Base-by-base conservation (phyloP, 2,797 vertebrate species). In the Agapornis canus region DNA sequence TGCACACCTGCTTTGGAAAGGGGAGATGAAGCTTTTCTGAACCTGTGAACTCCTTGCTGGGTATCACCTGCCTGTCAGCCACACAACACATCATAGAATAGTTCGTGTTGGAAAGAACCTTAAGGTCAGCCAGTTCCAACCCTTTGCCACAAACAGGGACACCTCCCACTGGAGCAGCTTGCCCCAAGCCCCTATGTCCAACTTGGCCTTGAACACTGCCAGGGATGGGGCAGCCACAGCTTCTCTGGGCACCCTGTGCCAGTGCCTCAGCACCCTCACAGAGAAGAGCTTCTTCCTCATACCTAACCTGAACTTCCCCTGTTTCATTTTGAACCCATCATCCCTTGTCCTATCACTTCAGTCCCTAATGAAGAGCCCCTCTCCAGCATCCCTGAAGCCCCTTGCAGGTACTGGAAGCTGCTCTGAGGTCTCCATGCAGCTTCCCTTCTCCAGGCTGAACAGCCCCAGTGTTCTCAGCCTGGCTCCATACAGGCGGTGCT, bases 21-120 rank as follows among this genome's bases (percentile, higher is more conserved):
- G 17, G 23, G 31, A 64, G n/a, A 6, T 70, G 54, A 45, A 82
- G 60, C 1, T 75, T 75, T 64, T 81, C 6, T 75, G 39, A 72
- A 37, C 25, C 10, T 73, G 51, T 88, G 40, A 48, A 17, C 48
- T 84, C 18, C 5, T 42, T 54, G 10, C 43, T 91, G 61, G 26
- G 10, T 35, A 37, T 80, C 13, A 2, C 43, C 39, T 60, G 69
- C n/a, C 70, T 72, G 59, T 61, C 39, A 82, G 60, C 43, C 45
- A 11, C 2, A 0, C 2, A 2, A 5, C 7, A n/a, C 10, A 13
- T 61, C n/a, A 56, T 56, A 32, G n/a, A 32, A 32, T 32, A 56
- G 54, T 56, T 56, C 14, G 21, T 13, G 21, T 32, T 56, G 13
- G n/a, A 56, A 56, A 32, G 21, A 21, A 4, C n/a, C 54, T 32